Evolutionary conservation across 2,797 vertebrate species (phyloP), one percentile per base, ranked within the genome.

Genomic region (Nyctibius grandis): DNA sequence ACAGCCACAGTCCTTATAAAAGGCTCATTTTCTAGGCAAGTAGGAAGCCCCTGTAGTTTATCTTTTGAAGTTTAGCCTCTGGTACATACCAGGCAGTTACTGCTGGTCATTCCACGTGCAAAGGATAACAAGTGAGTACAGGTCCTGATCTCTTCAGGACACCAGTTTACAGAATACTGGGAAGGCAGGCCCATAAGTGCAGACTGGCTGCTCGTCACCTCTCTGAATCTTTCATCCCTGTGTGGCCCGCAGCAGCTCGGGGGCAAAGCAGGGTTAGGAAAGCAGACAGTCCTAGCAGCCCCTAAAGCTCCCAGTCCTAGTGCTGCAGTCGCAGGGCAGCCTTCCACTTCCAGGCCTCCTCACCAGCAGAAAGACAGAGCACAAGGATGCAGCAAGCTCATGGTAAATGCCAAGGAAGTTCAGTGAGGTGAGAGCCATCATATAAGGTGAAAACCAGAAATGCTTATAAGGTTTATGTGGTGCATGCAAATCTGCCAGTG

Each of bases 121-220:
- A 61, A 85, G 25, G 23, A 20, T 70, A 67, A 28, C 0, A 3
- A 47, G 15, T 17, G 9, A 81, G 16, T 44, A 19, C 8, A 67
- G 22, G 6, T 51, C 59, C 74, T 47, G 18, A 18, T 68, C 36
- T 65, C 33, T 68, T 83, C 72, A 40, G 47, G 23, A 65, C 25
- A 40, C 9, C 29, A 9, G 2, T 36, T 64, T 79, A 79, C 5
- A 42, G 48, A 72, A 64, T 23, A 53, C 17, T n/a, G 29, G 28
- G 50, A 65, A 73, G 15, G 34, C 4, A 60, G 19, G 14, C 18
- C 42, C 2, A 0, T 61, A 75, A 45, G 14, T 59, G 28, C 48
- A 28, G 25, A 15, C 25, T 42, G 50, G 34, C 18, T 59, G 0
- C 31, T 38, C 0, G 1, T 5, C 23, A 21, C 5, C 7, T 57